Base-by-base conservation (phyloP, 2,888 invertebrate species). In the Crossocerus cetratus region DNA sequence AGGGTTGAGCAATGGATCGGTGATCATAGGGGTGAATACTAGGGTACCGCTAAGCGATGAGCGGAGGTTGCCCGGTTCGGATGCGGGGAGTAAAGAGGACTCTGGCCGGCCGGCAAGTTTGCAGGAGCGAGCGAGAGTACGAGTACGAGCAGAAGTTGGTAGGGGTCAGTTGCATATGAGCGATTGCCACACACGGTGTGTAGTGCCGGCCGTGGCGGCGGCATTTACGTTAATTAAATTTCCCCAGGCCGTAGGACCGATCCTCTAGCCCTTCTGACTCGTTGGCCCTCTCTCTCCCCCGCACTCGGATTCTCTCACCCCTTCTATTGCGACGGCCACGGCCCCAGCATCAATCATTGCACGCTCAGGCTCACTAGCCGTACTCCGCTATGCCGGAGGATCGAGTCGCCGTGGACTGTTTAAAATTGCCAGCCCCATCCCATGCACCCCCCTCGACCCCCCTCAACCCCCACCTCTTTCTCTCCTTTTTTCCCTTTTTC, bases 201-300 rank as follows among this genome's bases (percentile, higher is more conserved):
- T 86, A 87, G 82, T 84, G 81, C 87, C 85, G 86, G 84, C 87
- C 86, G 87, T 89, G 88, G 88, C 85, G 87, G 86, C 88, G 88
- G 89, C 89, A 89, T 90, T 90, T 89, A 88, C 90, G 90, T 90
- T 90, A 90, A 90, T 90, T 90, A 90, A 90, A 90, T 90, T 89
- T 89, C 83, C 87, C 87, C 88, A 86, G 83, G 84, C 87, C 83
- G 77, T 81, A 78, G 79, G 76, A 76, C 77, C 78, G 80, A 81
- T 79, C 76, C 79, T 80, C 83, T 74, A 74, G 79, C 70, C 70
- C 75, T 74, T 77, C 77, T 81, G 81, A 78, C 77, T 32, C 32
- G 32, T 32, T 32, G 32, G 8, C 32, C 32, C 32, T 8, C 32
- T 32, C 23, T 23, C 32, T 32, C 32, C 32, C 32, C 11, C 32